Conservation (phyloP, 2,113 vertebrate species). For the Calyptomena viridis region DNA sequence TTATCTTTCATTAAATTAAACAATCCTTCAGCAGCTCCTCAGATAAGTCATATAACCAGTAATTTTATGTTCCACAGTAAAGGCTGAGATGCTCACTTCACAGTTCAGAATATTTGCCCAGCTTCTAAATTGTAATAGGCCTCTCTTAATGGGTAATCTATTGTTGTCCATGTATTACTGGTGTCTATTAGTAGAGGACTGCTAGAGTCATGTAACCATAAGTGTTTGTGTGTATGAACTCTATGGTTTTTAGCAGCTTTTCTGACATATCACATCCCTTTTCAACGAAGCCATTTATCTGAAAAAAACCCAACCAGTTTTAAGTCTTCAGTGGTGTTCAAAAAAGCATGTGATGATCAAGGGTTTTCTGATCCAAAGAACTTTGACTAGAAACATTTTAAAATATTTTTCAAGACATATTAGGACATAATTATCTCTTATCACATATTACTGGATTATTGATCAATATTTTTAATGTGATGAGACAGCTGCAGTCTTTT, state of each 20-base stretch:
- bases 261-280: neutral
- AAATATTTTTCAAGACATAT: neutral
- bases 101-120: neutral
- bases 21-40: neutral
- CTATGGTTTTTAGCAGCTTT: neutral
- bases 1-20: neutral
- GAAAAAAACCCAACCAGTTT: neutral
- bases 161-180: neutral
- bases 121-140: neutral
- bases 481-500: constrained; percentile 54
- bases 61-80: neutral
- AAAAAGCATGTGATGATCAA: neutral
- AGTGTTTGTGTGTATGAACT: neutral
- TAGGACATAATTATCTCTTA: neutral
- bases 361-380: neutral
- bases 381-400: neutral
- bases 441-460: neutral
- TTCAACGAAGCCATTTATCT: neutral
- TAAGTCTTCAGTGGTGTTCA: constrained; percentile 15
- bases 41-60: neutral
- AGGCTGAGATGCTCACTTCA: neutral
- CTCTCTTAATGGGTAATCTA: neutral
- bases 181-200: neutral
- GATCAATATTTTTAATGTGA: constrained; percentile 19
- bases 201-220: neutral